Evolutionary conservation across 2,888 invertebrate genomes (phyloP).

Genomic region (Brachyopa scutellaris): DNA sequence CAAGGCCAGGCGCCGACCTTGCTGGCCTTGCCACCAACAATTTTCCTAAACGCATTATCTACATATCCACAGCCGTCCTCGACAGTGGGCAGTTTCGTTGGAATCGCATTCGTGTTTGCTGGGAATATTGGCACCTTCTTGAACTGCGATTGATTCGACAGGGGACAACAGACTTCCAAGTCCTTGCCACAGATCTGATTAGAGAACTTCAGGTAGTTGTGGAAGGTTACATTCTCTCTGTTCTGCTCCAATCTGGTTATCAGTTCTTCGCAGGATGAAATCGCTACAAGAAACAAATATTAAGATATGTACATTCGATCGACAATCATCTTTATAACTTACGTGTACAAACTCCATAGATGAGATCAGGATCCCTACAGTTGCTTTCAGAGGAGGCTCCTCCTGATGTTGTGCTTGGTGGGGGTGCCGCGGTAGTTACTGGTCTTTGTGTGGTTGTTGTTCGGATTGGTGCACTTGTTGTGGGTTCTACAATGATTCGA

Average conservation of each 20-base stretch:
- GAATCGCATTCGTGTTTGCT: conserved; percentile 74
- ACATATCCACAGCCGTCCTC: conserved; percentile 86
- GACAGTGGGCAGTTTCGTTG: conserved; percentile 78
- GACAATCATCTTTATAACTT: conserved; percentile 51
- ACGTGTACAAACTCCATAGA: conserved; percentile 77
- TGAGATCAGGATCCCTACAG: conserved; percentile 75
- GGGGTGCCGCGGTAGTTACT: conserved; percentile 32
- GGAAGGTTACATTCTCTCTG: conserved; percentile 75
- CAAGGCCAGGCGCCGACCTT: conserved; percentile 90
- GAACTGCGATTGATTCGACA: neutral
- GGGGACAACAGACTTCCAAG: conserved; percentile 78
- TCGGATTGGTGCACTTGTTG: conserved; percentile 29
- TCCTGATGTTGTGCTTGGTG: conserved; percentile 61
- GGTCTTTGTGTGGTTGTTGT: conserved; percentile 27
- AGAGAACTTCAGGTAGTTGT: conserved; percentile 76
- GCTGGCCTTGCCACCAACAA: conserved; percentile 89
- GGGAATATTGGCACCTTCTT: neutral
- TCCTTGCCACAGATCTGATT: conserved; percentile 76
- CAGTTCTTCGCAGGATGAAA: conserved; percentile 75
- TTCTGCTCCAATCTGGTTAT: conserved; percentile 74
- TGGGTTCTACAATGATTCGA: conserved; percentile 29
- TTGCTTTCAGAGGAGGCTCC: conserved; percentile 61
- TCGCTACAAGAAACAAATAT: conserved; percentile 68
- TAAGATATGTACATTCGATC: too few relatives aligned
- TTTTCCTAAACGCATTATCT: conserved; percentile 83